Percentiles rank a stretch among this genome's conserved stretches.
These are phyloP conservation scores for Apostichopus californicus DNA, from an alignment of 35 echinoderm and acorn worm genomes.

Conservation along the genomic window DNA sequence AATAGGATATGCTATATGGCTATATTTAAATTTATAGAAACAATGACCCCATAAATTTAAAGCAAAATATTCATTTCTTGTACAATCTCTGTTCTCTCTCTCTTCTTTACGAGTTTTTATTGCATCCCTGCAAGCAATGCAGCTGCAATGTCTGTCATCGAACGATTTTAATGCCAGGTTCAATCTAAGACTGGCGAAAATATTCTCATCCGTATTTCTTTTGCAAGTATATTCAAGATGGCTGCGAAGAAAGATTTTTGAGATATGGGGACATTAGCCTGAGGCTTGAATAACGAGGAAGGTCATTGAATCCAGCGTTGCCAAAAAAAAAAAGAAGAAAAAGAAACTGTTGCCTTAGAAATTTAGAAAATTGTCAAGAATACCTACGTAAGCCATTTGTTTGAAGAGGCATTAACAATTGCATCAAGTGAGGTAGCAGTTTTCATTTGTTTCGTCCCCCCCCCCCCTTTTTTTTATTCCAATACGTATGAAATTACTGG, in stretches of 20 bases:
- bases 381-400: not conserved
- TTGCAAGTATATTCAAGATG: not conserved
- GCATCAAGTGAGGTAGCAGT: not conserved
- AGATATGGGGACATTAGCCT: not conserved
- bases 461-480: too few species aligned
- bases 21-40: too few species aligned
- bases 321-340: not conserved
- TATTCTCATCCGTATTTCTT: not conserved
- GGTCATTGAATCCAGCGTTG: not conserved
- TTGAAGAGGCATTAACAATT: not conserved
- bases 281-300: slow-evolving; percentile 27
- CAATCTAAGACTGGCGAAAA: not conserved
- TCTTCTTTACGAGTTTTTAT: not conserved
- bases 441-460: not conserved
- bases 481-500: too few species aligned
- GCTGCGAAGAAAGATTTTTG: not conserved
- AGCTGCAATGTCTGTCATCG: slow-evolving; percentile 20
- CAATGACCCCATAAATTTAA: too few species aligned
- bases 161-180: slow-evolving; percentile 1
- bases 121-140: slow-evolving; percentile 22
- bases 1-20: too few species aligned
- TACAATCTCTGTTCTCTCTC: not conserved
- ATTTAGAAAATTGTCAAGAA: not conserved
- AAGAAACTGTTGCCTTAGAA: not conserved
- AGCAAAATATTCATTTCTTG: too few species aligned